Evolutionary conservation across 2,113 vertebrate genomes (phyloP).

Genomic region (Melanostigma gelatinosum): DNA sequence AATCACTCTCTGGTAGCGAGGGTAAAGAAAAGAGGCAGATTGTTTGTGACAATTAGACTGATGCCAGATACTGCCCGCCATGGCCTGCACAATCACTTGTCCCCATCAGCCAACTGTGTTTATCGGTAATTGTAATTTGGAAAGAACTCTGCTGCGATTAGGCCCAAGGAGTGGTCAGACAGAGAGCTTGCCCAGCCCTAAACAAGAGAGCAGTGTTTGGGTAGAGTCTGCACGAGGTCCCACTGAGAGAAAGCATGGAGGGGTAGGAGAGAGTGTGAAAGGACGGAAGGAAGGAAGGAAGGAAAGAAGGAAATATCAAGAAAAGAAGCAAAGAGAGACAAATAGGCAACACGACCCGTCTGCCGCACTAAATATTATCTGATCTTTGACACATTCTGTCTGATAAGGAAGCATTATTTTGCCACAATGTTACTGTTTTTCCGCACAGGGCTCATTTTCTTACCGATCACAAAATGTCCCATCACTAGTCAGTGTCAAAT

Average conservation of each 20-base stretch:
- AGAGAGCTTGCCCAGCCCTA: conserved; percentile 77
- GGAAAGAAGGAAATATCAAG: conserved; percentile 23
- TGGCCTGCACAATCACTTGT: conserved; percentile 74
- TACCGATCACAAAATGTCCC: neutral
- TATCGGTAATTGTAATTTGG: conserved; percentile 86
- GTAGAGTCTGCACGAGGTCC: conserved; percentile 77
- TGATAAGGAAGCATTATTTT: conserved; percentile 35
- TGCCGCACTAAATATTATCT: conserved; percentile 25
- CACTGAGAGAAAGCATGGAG: conserved; percentile 47
- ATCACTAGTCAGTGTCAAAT: conserved; percentile 6
- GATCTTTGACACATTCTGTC: conserved; percentile 36
- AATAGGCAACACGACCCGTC: neutral
- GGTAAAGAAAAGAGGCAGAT: conserved; percentile 74
- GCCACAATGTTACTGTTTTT: neutral
- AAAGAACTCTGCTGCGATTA: conserved; percentile 81
- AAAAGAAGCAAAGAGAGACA: neutral
- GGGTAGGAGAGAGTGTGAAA: conserved; percentile 46
- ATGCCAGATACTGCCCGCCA: conserved; percentile 84
- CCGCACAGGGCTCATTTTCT: neutral
- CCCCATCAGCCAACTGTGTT: conserved; percentile 81
- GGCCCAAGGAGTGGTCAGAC: conserved; percentile 75
- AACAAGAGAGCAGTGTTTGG: conserved; percentile 83
- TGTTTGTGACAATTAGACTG: conserved; percentile 86
- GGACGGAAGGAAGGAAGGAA: conserved; percentile 21
- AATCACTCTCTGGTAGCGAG: conserved; percentile 64